Evolutionary conservation across 2,113 vertebrate species (phyloP).

Genomic region (Forbesichthys papilliferus): DNA sequence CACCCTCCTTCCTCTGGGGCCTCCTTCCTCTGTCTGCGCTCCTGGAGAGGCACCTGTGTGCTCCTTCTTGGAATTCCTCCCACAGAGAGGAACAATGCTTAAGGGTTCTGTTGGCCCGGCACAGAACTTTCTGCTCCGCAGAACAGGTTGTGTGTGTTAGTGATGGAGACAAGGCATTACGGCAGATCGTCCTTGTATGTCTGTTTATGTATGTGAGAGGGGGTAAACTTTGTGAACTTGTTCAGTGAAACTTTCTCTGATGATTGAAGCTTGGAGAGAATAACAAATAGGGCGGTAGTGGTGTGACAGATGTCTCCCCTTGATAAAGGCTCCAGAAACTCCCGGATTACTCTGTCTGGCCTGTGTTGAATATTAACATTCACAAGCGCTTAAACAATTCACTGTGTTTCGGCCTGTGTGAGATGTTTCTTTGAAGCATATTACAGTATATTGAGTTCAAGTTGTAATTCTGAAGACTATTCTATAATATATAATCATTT

Average conservation of each 20-base stretch:
- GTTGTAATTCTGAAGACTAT: background rate
- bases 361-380: slow-evolving; percentile 39
- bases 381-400: slow-evolving; percentile 20
- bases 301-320: slow-evolving; percentile 77
- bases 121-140: slow-evolving; percentile 31
- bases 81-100: slow-evolving; percentile 67
- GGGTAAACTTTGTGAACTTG: slow-evolving; percentile 68
- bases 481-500: no score
- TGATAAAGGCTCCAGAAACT: slow-evolving; percentile 67
- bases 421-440: background rate
- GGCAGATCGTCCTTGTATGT: slow-evolving; percentile 56
- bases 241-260: slow-evolving; percentile 63
- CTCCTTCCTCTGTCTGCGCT: slow-evolving; percentile 35
- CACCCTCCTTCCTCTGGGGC: slow-evolving; percentile 26
- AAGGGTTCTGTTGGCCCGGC: slow-evolving; percentile 45
- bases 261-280: slow-evolving; percentile 70
- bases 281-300: slow-evolving; percentile 71
- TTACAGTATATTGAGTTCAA: background rate
- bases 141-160: slow-evolving; percentile 62
- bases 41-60: slow-evolving; percentile 44
- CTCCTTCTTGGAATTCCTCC: slow-evolving; percentile 70
- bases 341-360: slow-evolving; percentile 43
- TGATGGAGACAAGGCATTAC: slow-evolving; percentile 45
- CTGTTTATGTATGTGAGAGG: slow-evolving; percentile 61
- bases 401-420: background rate